These are phyloP conservation scores for Donacobius atricapilla DNA, from an alignment of 2,113 vertebrate genomes.

Conservation along the genomic window DNA sequence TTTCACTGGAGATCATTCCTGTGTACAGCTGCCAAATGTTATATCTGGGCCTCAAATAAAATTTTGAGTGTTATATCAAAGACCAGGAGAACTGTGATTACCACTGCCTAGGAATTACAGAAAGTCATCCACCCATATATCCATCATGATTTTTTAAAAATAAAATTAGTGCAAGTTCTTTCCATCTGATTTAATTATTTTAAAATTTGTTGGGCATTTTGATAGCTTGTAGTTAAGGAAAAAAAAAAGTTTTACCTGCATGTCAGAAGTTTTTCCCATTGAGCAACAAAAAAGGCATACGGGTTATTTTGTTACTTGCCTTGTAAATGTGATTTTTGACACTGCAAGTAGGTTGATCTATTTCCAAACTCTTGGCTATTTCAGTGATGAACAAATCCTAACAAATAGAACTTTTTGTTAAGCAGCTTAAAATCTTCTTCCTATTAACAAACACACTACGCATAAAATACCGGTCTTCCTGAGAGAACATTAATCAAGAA, in stretches of 20 bases:
- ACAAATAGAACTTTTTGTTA: not conserved
- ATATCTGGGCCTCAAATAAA: not conserved
- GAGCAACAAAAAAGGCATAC: not conserved
- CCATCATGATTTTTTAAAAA: not conserved
- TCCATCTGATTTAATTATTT: not conserved
- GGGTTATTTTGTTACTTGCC: not conserved
- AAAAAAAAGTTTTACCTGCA: not conserved
- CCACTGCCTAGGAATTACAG: not conserved
- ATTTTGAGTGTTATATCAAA: not conserved
- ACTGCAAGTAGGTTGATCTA: not conserved
- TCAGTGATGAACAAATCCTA: not conserved
- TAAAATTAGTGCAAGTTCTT: not conserved
- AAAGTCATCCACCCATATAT: not conserved
- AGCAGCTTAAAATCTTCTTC: not conserved
- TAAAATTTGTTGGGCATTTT: not conserved
- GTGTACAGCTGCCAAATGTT: not conserved
- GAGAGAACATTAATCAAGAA: not conserved
- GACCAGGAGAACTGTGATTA: not conserved
- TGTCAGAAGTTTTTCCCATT: not conserved
- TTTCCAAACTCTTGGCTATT: not conserved
- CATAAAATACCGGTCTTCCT: not conserved
- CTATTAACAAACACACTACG: not conserved
- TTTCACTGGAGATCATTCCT: not conserved
- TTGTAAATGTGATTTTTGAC: not conserved
- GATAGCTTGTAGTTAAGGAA: not conserved